phyloP scores from a whole-genome alignment of 2,797 vertebrate genomes.

The Sebastiscus albofasciatus region DNA sequence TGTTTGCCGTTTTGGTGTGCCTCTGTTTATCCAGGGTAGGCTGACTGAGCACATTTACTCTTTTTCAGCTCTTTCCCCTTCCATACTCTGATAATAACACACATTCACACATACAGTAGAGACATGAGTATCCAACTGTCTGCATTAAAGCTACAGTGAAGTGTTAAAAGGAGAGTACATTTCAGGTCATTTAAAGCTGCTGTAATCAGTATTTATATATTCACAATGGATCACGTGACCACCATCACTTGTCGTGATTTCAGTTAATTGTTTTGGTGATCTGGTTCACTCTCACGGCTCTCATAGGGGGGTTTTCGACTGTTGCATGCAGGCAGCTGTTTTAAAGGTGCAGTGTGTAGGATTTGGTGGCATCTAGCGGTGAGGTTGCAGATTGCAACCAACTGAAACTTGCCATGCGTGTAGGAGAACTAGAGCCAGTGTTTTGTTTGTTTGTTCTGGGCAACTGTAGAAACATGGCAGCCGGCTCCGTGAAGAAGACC shows the following conservation, averaged over 20 bases:
- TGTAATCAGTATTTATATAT: not conserved
- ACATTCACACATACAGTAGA: conserved; percentile 9
- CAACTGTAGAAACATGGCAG: too few relatives aligned
- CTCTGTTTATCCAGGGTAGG: conserved; percentile 32
- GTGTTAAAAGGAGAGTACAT: not conserved
- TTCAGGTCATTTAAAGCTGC: conserved; percentile 1
- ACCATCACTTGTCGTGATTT: not conserved
- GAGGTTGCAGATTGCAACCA: too few relatives aligned
- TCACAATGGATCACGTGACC: not conserved
- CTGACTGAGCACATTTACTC: conserved; percentile 22
- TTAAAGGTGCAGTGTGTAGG: not conserved
- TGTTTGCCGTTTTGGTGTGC: conserved; percentile 39
- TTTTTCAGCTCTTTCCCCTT: conserved; percentile 10
- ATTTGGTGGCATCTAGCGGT: too few relatives aligned
- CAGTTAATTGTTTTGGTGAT: not conserved
- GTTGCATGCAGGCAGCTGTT: not conserved
- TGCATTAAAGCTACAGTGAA: conserved; percentile 4
- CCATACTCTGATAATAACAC: not conserved
- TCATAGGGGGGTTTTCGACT: not conserved
- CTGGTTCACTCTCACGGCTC: not conserved
- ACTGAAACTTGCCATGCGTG: too few relatives aligned
- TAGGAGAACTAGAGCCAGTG: too few relatives aligned
- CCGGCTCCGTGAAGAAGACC: too few relatives aligned
- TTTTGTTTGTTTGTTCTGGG: too few relatives aligned
- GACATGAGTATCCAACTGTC: not conserved